These are phyloP conservation scores for Diacarnus erythraeanus DNA, from an alignment of 37 sponge, comb jelly and placozoan species.

Conservation along the genomic window DNA sequence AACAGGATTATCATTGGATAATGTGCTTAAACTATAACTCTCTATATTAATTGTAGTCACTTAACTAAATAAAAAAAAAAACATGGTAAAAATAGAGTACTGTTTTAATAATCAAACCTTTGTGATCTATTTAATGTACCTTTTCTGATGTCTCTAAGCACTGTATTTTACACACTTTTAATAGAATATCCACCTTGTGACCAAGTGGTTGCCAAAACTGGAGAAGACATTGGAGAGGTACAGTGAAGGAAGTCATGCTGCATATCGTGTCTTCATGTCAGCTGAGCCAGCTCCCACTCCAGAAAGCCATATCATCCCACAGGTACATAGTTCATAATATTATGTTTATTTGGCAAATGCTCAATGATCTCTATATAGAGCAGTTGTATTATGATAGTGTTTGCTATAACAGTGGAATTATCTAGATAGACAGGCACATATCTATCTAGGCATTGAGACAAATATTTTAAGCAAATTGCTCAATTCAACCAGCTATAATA, in stretches of 20 bases:
- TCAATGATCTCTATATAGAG: background rate
- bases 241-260: slow-evolving; percentile 77
- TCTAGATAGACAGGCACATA: too few relatives aligned
- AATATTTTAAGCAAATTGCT: background rate
- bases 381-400: background rate
- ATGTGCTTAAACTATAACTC: too few relatives aligned
- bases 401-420: background rate
- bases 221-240: slow-evolving; percentile 96
- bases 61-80: too few relatives aligned
- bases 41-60: too few relatives aligned
- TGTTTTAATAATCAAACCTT: background rate
- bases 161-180: slow-evolving; percentile 1
- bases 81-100: background rate
- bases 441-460: too few relatives aligned
- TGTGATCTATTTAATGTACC: background rate
- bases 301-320: slow-evolving; percentile 94
- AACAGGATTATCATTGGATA: too few relatives aligned
- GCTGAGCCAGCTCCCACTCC: slow-evolving; percentile 94
- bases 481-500: background rate
- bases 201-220: slow-evolving; percentile 91
- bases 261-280: slow-evolving; percentile 97
- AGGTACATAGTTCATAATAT: slow-evolving; percentile 26
- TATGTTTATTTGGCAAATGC: too few relatives aligned
- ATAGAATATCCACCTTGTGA: slow-evolving; percentile 95
- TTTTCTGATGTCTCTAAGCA: too few relatives aligned